Percentiles rank a stretch among this genome's conserved stretches.
Evolutionary conservation across 2,888 invertebrate genomes (phyloP).

Genomic region (Mythimna loreyi): DNA sequence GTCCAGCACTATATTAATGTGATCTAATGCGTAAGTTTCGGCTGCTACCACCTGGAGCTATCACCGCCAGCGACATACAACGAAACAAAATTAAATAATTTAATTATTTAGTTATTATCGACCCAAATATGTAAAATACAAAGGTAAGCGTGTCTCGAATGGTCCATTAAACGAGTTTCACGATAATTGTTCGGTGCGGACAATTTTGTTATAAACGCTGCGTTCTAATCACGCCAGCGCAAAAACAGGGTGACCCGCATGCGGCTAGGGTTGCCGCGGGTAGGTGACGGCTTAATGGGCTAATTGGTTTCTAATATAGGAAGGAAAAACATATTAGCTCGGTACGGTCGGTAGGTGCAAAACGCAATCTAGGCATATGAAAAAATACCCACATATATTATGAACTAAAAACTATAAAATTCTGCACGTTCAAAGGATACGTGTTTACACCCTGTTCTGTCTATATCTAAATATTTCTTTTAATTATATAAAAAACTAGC

Average conservation of each 20-base stretch:
- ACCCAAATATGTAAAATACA: conserved; percentile 44
- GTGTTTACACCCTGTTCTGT: too few relatives aligned
- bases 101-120: conserved; percentile 14
- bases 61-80: background rate
- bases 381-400: too few relatives aligned
- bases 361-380: too few relatives aligned
- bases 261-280: conserved; percentile 53
- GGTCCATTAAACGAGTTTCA: conserved; percentile 60
- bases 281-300: conserved; percentile 17
- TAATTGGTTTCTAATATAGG: conserved; percentile 6
- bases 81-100: background rate
- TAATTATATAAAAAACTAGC: too few relatives aligned
- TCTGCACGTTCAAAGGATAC: too few relatives aligned
- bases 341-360: too few relatives aligned
- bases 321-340: too few relatives aligned
- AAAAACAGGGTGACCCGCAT: conserved; percentile 73
- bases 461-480: too few relatives aligned
- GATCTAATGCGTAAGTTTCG: background rate
- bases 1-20: too few relatives aligned
- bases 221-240: conserved; percentile 70
- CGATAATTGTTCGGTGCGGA: conserved; percentile 68
- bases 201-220: conserved; percentile 71
- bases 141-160: conserved; percentile 46
- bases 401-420: too few relatives aligned
- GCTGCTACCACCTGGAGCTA: background rate